Conservation (phyloP, 2,797 vertebrate species). For the Leptodactylus fallax region DNA sequence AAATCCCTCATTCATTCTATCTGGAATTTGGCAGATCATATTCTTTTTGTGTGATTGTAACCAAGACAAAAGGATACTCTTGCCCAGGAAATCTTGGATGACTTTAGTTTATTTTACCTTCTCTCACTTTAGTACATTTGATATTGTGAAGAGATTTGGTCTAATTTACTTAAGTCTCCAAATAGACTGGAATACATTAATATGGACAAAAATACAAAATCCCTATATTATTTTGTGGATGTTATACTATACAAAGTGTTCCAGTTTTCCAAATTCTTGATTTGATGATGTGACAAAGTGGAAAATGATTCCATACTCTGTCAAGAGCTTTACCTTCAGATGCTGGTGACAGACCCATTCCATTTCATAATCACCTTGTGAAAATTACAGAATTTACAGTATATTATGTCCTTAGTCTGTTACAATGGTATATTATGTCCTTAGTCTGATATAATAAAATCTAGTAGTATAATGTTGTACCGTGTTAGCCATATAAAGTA, state of each 20-base stretch:
- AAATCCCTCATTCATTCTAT: constrained; percentile 40
- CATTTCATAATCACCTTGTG: background rate
- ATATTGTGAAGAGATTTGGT: constrained; percentile 46
- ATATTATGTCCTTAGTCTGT: background rate
- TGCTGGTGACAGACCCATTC: background rate
- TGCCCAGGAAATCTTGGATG: constrained; percentile 32
- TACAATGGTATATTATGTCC: background rate
- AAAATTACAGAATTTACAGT: background rate
- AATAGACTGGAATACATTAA: constrained; percentile 27
- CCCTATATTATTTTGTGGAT: constrained; percentile 22
- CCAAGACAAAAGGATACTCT: constrained; percentile 36
- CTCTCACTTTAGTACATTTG: constrained; percentile 33
- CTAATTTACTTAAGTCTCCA: constrained; percentile 22
- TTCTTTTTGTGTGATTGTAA: constrained; percentile 42
- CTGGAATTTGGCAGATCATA: constrained; percentile 52
- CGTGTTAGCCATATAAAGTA: no score
- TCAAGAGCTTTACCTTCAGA: background rate
- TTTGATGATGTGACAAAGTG: constrained; percentile 9
- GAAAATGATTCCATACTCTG: background rate
- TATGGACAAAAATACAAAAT: constrained; percentile 14
- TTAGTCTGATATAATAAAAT: no score
- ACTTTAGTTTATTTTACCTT: constrained; percentile 41
- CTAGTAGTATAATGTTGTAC: no score
- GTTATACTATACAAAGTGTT: background rate
- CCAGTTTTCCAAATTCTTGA: background rate